Base-by-base conservation (phyloP, 92 coral and sea anemone species). In the Porites lobata region DNA sequence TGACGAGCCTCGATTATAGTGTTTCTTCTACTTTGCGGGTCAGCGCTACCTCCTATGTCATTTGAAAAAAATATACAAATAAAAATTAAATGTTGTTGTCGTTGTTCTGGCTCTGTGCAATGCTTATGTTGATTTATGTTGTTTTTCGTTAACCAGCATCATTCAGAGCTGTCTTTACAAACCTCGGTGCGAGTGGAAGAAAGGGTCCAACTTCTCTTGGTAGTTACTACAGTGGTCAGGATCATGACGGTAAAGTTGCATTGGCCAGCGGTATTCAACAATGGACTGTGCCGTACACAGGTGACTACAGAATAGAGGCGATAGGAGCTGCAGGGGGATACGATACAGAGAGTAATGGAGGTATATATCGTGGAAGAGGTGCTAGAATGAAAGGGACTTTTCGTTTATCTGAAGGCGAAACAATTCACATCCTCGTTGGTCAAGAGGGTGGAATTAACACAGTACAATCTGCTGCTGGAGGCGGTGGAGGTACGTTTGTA, bases 381-480 rank as follows among this genome's bases (percentile, higher is more conserved):
- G 91, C 94, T 22, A 87, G 94, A 14, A 85, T 90, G 7, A 93
- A 65, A 74, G 96, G 94, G 19, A 93, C 17, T 9, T 56, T 56
- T 14, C 61, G 61, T 3, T 9, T 56, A 9, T 10, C 61, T 0
- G 11, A 56, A 69, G 92, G 94, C 50, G 88, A 93, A 22, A 78
- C 90, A 7, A 67, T 93, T 43, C 80, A 90, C 76, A 75, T 93
- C 15, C 83, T 90, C 11, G 92, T 93, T 24, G 96, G 94, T 62
- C 96, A 93, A 80, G 92, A 93, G 74, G 96, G 96, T n/a, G n/a
- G n/a, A n/a, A n/a, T n/a, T n/a, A n/a, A n/a, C n/a, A n/a, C n/a
- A n/a, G n/a, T n/a, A n/a, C n/a, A n/a, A n/a, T n/a, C n/a, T n/a
- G n/a, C n/a, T n/a, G n/a, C n/a, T n/a, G n/a, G n/a, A n/a, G n/a